Base-by-base conservation (phyloP, 1,140 invertebrate genomes). In the Radopholus similis region DNA sequence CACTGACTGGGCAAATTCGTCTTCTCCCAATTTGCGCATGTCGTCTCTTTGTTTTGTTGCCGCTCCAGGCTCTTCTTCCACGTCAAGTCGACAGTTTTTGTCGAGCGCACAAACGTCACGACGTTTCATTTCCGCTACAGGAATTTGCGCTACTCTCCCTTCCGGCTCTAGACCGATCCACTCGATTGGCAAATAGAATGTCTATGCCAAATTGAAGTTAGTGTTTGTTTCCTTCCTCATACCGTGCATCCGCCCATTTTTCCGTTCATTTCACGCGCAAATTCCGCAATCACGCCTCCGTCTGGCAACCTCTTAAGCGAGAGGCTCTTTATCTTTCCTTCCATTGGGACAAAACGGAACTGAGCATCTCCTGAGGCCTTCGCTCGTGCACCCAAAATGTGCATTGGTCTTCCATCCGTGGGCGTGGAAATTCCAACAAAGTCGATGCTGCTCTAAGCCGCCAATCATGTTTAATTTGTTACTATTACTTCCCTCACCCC, bases 1-100 rank as follows among this genome's bases (percentile, higher is more conserved):
- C 15, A 79, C 74, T 35, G 71, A 75, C 6, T 71, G 56, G 1
- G 73, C 72, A 18, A 78, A 23, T 42, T 70, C 26, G 4, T 65
- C 38, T 8, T n/a, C 32, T 64, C 38, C 23, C 26, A 13, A 23
- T 21, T 63, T 26, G 0, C 23, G 30, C 26, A 9, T 42, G 15
- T 21, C 56, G 42, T 38, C 42, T 8, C 30, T 54, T 54, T 54
- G 2, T 15, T 21, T 54, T 21, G 11, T 23, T n/a, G n/a, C n/a
- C n/a, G n/a, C n/a, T n/a, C n/a, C n/a, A n/a, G n/a, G n/a, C n/a
- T n/a, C 9, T 51, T 21, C 47, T 51, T 51, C 23, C 23, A 51
- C 47, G 30, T 62, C 40, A 18, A 62, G 8, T 6, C 32, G 28
- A 21, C 59, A 62, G 35, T 62, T 49, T 32, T 62, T 40, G 6